Evolutionary conservation across 2,797 vertebrate genomes (phyloP), one percentile per base, ranked within the genome.

Genomic region (Rhynchotus rufescens): DNA sequence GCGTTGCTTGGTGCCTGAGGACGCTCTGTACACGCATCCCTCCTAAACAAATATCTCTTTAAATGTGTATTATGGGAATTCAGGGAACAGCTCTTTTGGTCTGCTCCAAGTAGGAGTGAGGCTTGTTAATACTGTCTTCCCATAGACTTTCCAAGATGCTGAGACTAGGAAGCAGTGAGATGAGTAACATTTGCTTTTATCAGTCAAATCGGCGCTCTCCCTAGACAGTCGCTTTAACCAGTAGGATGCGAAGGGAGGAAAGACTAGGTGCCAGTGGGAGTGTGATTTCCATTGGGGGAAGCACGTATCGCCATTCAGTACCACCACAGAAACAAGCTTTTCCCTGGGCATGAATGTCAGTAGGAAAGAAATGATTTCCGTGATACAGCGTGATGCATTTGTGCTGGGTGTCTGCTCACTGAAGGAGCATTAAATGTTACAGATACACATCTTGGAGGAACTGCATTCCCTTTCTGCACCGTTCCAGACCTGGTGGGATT

Each of bases 31-130:
- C 86, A 44, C 1, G 4, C 71, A 82, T 91, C 92, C 68, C 81
- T 94, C 78, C 85, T 75, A 93, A 96, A 94, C 83, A 96, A 97
- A 96, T 65, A 85, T 65, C 83, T 87, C 94, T 88, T 80, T 78
- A 95, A 94, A 81, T 65, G 65, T 69, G 61, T 74, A 14, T 89
- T 84, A 84, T 38, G 92, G 83, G 89, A 92, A 94, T 85, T 80
- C 76, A 88, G 51, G 89, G 71, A 94, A 87, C 56, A 44, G 88
- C 23, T 45, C 57, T 57, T 68, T 68, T 73, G 6, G 26, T 91
- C 12, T 3, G 66, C 66, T 80, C 30, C 68, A 77, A 91, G 68
- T 60, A 73, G 67, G 74, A 87, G 59, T 22, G 25, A 89, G 47
- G 73, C 15, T 91, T 80, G 86, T 92, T 91, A 92, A 60, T 82